Evolutionary conservation across 35 echinoderm and acorn worm species (phyloP).

Genomic region (Strongylocentrotus purpuratus): DNA sequence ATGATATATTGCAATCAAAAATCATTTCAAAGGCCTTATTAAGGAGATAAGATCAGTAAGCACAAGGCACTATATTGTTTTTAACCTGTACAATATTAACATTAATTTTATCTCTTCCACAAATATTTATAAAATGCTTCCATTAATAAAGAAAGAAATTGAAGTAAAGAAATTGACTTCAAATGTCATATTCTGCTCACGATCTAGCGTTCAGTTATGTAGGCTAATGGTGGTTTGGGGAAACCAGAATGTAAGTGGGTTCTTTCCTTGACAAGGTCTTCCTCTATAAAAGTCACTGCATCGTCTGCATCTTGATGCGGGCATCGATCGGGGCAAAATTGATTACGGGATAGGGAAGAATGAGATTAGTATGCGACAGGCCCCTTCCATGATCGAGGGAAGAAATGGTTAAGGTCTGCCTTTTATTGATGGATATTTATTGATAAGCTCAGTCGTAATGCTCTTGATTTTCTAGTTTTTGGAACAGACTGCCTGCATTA

Average conservation of each 20-base stretch:
- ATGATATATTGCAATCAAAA: neutral
- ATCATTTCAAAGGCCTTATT: neutral
- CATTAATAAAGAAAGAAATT: too few species aligned
- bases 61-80: too few species aligned
- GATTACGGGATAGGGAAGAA: neutral
- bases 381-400: neutral
- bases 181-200: slow-evolving; percentile 10
- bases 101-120: too few species aligned
- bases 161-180: neutral
- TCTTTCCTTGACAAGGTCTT: neutral
- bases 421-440: slow-evolving; percentile 11
- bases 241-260: neutral
- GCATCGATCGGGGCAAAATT: neutral
- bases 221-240: neutral
- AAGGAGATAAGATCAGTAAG: neutral
- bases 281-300: neutral
- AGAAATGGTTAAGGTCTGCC: neutral
- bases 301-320: neutral
- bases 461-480: neutral
- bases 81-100: too few species aligned
- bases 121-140: too few species aligned
- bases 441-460: neutral
- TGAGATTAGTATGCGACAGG: neutral
- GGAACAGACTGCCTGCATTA: neutral
- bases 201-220: slow-evolving; percentile 2